Percentiles rank a stretch among this genome's conserved stretches.
Evolutionary conservation across 2,888 invertebrate genomes (phyloP).

Genomic region (Galerucella pusilla): DNA sequence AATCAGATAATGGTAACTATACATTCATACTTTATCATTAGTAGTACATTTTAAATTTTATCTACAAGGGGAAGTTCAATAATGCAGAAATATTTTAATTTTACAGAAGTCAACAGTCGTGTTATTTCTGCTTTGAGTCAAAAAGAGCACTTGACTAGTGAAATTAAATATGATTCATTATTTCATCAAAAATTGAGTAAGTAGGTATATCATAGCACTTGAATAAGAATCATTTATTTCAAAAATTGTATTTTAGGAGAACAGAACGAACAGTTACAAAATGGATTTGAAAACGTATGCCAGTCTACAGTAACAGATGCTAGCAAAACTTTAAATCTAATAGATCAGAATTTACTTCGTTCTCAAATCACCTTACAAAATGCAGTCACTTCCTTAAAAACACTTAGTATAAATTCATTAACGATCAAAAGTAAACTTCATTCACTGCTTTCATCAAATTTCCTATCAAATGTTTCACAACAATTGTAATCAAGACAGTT

Average conservation of each 20-base stretch:
- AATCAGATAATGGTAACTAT: constrained; percentile 60
- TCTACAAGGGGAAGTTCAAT: not conserved
- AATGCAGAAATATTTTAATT: constrained; percentile 24
- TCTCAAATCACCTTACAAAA: constrained; percentile 62
- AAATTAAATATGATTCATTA: constrained; percentile 53
- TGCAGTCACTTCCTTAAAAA: constrained; percentile 59
- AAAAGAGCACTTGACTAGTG: constrained; percentile 30
- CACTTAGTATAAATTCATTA: constrained; percentile 58
- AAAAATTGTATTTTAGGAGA: constrained; percentile 56
- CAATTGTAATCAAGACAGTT: constrained; percentile 1
- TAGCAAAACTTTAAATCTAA: constrained; percentile 54
- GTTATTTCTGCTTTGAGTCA: constrained; percentile 55
- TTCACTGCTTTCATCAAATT: constrained; percentile 58
- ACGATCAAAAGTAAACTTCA: constrained; percentile 59
- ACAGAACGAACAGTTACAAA: constrained; percentile 56
- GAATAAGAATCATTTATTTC: not conserved
- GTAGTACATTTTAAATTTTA: not conserved
- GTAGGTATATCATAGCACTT: constrained; percentile 25
- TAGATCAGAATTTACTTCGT: constrained; percentile 60
- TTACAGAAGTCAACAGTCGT: constrained; percentile 55
- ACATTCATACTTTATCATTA: not conserved
- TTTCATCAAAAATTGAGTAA: constrained; percentile 59
- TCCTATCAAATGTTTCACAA: constrained; percentile 57
- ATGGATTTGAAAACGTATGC: constrained; percentile 55
- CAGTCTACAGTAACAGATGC: constrained; percentile 56